phyloP scores from a whole-genome alignment of 92 coral and sea anemone genomes.

The Paramuricea clavata region DNA sequence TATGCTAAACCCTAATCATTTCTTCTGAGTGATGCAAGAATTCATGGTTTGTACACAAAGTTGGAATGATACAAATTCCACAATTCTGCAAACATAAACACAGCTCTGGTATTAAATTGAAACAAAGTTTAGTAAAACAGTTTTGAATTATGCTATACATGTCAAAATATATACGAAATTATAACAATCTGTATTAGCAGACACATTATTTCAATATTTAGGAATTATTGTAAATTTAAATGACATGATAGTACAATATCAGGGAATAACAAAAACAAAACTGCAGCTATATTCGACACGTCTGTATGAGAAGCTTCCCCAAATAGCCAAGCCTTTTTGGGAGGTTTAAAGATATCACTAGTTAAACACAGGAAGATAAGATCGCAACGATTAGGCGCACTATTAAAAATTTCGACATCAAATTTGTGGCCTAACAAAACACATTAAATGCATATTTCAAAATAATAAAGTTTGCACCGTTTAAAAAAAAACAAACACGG shows the following conservation, averaged over 20 bases:
- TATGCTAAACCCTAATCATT: background rate
- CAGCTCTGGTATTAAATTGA: background rate
- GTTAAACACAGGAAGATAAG: background rate
- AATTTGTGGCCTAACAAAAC: background rate
- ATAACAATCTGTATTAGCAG: background rate
- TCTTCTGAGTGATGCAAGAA: slow-evolving; percentile 23
- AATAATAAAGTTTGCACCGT: background rate
- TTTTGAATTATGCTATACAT: too few relatives aligned
- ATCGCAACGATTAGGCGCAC: background rate
- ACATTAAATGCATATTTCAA: slow-evolving; percentile 7
- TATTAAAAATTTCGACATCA: background rate
- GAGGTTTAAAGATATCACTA: background rate
- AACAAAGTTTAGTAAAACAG: background rate
- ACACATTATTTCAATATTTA: background rate
- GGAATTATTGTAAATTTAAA: background rate
- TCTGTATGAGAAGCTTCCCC: background rate
- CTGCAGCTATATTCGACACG: background rate
- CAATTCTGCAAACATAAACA: background rate
- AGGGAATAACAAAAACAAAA: background rate
- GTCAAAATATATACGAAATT: background rate
- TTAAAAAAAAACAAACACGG: background rate
- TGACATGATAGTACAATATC: background rate
- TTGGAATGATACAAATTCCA: background rate
- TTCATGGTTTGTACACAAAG: background rate
- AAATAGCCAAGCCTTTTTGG: background rate